Conservation (phyloP, 2,797 vertebrate species). For the Pachyuromys duprasi region DNA sequence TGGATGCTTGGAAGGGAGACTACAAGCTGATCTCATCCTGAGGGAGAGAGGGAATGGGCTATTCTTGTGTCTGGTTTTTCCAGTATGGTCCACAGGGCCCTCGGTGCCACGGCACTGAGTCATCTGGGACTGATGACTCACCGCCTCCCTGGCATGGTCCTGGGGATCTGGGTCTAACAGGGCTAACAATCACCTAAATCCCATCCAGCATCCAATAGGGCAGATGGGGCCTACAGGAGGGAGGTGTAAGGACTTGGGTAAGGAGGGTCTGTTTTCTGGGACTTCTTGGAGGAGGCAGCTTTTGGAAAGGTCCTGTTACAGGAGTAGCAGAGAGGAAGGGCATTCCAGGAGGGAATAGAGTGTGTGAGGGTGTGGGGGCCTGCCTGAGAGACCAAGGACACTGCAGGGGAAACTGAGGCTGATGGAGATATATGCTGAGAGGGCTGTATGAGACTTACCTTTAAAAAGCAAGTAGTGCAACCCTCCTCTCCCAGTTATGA, state of each 20-base stretch:
- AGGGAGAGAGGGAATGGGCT: background rate
- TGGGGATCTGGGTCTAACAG: background rate
- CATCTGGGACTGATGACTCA: no score
- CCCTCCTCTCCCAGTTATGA: background rate
- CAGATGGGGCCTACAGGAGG: rapidly evolving
- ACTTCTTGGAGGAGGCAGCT: background rate
- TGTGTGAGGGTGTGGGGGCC: background rate
- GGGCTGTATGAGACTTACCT: background rate
- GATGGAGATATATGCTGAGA: no score
- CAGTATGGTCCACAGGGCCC: no score
- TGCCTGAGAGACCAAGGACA: background rate
- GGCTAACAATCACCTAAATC: background rate
- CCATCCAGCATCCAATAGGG: background rate
- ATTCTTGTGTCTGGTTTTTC: background rate
- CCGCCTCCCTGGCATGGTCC: rapidly evolving
- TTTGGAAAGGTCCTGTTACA: background rate
- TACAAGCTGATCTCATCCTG: background rate
- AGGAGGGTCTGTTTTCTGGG: background rate
- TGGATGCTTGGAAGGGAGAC: slow-evolving; percentile 35
- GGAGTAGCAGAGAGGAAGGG: background rate
- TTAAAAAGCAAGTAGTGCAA: background rate
- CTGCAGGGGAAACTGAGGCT: background rate
- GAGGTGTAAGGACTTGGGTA: background rate
- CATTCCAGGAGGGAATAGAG: rapidly evolving
- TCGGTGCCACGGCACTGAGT: rapidly evolving